A percentile compares a stretch with the other conserved stretches of the same genome.
phyloP scores from a whole-genome alignment of 2,888 invertebrate species.

The Coleophora flavipennella region DNA sequence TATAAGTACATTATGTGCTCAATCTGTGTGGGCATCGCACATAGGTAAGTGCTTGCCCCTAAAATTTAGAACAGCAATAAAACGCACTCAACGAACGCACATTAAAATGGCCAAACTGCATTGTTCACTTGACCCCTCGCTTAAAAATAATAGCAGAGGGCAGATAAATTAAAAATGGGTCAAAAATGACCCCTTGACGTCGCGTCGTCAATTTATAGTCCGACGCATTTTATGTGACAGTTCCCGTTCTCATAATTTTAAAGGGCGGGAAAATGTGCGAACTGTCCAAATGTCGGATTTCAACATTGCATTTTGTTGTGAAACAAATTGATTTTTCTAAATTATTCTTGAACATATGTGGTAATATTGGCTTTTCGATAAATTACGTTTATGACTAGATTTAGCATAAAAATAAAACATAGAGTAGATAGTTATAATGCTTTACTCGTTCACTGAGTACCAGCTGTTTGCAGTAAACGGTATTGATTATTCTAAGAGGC shows the following conservation, averaged over 20 bases:
- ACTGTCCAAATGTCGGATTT: too few species aligned
- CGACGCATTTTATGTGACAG: constrained; percentile 18
- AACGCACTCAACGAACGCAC: constrained; percentile 46
- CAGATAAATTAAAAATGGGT: constrained; percentile 71
- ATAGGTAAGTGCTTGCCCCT: constrained; percentile 13
- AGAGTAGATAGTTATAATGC: too few species aligned
- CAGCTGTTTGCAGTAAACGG: too few species aligned
- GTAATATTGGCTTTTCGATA: too few species aligned
- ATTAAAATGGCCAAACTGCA: constrained; percentile 37
- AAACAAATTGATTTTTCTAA: too few species aligned
- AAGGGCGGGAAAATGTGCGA: background rate
- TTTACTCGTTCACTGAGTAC: too few species aligned
- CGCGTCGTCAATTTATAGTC: constrained; percentile 36
- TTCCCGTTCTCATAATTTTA: background rate
- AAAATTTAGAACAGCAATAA: constrained; percentile 50
- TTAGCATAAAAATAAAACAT: too few species aligned
- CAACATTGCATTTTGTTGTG: too few species aligned
- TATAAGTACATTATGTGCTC: too few species aligned
- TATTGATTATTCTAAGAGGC: too few species aligned
- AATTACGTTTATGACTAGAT: too few species aligned
- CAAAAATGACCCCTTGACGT: constrained; percentile 64
- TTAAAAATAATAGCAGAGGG: constrained; percentile 63
- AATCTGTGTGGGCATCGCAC: background rate
- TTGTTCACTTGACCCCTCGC: constrained; percentile 63
- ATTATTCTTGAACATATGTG: too few species aligned